Conservation (phyloP, 2,888 invertebrate species). For the Hemithea aestivaria region DNA sequence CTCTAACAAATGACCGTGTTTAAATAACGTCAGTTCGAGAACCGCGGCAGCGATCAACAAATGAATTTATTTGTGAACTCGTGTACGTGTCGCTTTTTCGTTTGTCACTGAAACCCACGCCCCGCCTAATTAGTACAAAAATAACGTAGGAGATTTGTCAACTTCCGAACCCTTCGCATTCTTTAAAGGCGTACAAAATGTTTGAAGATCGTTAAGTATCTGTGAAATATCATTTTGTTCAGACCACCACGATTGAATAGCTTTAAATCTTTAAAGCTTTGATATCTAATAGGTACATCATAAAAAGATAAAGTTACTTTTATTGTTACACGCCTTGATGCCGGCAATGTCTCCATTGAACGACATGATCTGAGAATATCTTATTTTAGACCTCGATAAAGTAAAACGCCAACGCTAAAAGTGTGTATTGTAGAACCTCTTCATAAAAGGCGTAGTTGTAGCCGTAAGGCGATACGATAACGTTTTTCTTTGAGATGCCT, state of each 20-base stretch:
- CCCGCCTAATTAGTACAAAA: constrained; percentile 76
- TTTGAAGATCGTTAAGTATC: constrained; percentile 68
- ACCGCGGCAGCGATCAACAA: constrained; percentile 36
- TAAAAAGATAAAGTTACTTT: too few relatives aligned
- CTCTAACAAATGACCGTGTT: constrained; percentile 32
- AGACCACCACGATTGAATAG: constrained; percentile 12
- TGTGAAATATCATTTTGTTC: constrained; percentile 63
- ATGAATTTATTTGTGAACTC: constrained; percentile 48
- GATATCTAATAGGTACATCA: too few relatives aligned
- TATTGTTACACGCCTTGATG: constrained; percentile 18
- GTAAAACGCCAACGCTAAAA: too few relatives aligned
- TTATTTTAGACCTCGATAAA: too few relatives aligned
- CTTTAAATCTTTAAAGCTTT: not conserved
- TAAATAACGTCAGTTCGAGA: constrained; percentile 31
- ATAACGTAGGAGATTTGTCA: constrained; percentile 74
- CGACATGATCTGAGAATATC: too few relatives aligned
- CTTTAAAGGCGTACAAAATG: constrained; percentile 54
- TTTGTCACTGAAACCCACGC: constrained; percentile 61
- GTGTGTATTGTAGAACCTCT: too few relatives aligned
- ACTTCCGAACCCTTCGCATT: constrained; percentile 72
- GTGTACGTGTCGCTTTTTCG: constrained; percentile 38
- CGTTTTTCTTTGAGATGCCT: too few relatives aligned
- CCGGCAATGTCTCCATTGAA: too few relatives aligned
- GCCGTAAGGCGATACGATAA: too few relatives aligned
- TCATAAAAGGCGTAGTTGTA: too few relatives aligned